These are phyloP conservation scores for Drosophila chauvacae DNA, from an alignment of 1,140 invertebrate genomes.

Conservation along the genomic window DNA sequence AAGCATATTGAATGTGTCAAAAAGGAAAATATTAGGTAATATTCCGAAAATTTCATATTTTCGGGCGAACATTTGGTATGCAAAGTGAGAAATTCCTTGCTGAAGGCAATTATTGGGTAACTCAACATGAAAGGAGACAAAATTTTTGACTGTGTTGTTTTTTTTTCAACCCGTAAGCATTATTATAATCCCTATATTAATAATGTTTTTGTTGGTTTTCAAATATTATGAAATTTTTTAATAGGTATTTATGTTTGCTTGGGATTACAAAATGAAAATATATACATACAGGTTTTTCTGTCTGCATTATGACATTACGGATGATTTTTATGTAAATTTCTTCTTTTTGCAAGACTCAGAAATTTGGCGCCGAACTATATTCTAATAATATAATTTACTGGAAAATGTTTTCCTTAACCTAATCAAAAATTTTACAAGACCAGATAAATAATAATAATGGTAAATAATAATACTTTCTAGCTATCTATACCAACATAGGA, in stretches of 20 bases:
- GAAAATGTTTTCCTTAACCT: too few species aligned
- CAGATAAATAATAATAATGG: too few species aligned
- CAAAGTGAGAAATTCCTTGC: conserved; percentile 13
- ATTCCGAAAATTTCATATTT: conserved; percentile 7
- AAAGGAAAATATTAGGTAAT: conserved; percentile 27
- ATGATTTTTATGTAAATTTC: not conserved
- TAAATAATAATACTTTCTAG: too few species aligned
- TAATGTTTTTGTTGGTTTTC: not conserved
- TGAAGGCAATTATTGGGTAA: conserved; percentile 16
- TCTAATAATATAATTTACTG: too few species aligned
- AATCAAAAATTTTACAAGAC: not conserved
- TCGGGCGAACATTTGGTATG: not conserved
- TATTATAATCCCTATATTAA: not conserved
- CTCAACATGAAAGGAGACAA: not conserved
- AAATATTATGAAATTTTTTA: not conserved
- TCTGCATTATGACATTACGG: not conserved
- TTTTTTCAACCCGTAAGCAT: not conserved
- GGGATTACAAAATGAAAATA: not conserved
- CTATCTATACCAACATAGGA: not conserved
- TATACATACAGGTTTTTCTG: not conserved
- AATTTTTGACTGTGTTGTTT: not conserved
- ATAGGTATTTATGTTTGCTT: too few species aligned
- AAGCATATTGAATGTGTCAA: conserved; percentile 42
- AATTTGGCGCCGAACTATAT: too few species aligned
- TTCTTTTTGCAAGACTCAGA: too few species aligned